Evolutionary conservation across 2,797 vertebrate species (phyloP).

Genomic region (Scomberomorus guttatus): DNA sequence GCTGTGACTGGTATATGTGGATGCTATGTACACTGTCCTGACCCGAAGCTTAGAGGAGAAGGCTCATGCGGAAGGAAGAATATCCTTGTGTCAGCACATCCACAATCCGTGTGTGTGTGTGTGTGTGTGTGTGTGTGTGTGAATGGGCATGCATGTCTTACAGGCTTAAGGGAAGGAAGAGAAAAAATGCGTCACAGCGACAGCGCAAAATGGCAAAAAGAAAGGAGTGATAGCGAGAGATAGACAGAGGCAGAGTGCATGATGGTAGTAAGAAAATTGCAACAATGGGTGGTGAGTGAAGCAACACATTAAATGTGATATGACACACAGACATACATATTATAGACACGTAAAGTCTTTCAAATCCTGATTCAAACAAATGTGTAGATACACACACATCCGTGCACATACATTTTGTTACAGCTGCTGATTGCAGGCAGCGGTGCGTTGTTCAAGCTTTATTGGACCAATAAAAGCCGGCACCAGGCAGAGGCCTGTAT

Average conservation of each 20-base stretch:
- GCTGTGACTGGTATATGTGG: constrained; percentile 53
- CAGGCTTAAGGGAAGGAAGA: constrained; percentile 59
- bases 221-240: constrained; percentile 50
- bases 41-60: constrained; percentile 71
- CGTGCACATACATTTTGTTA: constrained; percentile 49
- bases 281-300: constrained; percentile 44
- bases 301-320: constrained; percentile 55
- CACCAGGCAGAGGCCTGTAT: constrained; percentile 61
- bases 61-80: constrained; percentile 67
- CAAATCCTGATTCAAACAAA: constrained; percentile 48
- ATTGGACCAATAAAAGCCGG: constrained; percentile 67
- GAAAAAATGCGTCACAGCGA: constrained; percentile 54
- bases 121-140: constrained; percentile 38
- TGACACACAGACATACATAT: constrained; percentile 49
- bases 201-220: constrained; percentile 48
- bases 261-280: constrained; percentile 43
- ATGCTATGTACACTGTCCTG: constrained; percentile 52
- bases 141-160: constrained; percentile 52
- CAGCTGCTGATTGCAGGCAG: constrained; percentile 60
- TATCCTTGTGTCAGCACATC: constrained; percentile 80
- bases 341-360: constrained; percentile 17
- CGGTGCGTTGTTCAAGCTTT: constrained; percentile 57
- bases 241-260: constrained; percentile 23
- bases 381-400: constrained; percentile 31
- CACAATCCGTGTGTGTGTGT: constrained; percentile 46